A percentile compares a stretch with the other conserved stretches of the same genome.
Evolutionary conservation across 2,888 invertebrate species (phyloP).

Genomic region (Melipona beecheii): DNA sequence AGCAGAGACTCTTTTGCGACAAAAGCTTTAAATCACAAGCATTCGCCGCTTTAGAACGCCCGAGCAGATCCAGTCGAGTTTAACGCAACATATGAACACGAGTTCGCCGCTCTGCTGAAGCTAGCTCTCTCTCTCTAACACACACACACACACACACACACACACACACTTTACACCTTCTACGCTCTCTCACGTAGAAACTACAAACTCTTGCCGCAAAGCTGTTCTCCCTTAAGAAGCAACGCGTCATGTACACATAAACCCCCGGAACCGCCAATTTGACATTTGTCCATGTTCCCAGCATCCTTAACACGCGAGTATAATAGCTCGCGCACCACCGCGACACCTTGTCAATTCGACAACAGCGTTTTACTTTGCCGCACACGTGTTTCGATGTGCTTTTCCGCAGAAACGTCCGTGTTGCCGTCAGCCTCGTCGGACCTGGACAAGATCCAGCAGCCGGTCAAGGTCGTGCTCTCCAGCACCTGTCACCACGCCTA

Average conservation of each 20-base stretch:
- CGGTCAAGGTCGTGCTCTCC: constrained; percentile 88
- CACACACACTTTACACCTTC: not conserved
- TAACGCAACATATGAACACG: constrained; percentile 2
- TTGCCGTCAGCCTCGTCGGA: constrained; percentile 79
- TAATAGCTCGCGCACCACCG: not conserved
- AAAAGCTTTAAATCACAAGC: not conserved
- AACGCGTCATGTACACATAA: not conserved
- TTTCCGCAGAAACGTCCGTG: constrained; percentile 54
- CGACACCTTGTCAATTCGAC: not conserved
- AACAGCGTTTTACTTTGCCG: too few relatives aligned
- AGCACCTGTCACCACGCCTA: constrained; percentile 94
- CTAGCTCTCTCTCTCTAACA: not conserved
- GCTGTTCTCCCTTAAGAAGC: constrained; percentile 4
- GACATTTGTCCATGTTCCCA: not conserved
- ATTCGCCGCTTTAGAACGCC: not conserved
- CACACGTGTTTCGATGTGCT: not conserved
- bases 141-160: too few relatives aligned
- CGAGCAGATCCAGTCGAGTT: constrained; percentile 15
- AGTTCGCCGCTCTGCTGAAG: constrained; percentile 6
- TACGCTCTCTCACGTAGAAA: not conserved
- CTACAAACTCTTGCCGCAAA: not conserved
- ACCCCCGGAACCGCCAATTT: not conserved
- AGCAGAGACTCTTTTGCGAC: not conserved
- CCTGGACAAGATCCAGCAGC: constrained; percentile 85
- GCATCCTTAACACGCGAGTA: not conserved